Base-by-base conservation (phyloP, 2,888 invertebrate genomes). In the Seira musarum region DNA sequence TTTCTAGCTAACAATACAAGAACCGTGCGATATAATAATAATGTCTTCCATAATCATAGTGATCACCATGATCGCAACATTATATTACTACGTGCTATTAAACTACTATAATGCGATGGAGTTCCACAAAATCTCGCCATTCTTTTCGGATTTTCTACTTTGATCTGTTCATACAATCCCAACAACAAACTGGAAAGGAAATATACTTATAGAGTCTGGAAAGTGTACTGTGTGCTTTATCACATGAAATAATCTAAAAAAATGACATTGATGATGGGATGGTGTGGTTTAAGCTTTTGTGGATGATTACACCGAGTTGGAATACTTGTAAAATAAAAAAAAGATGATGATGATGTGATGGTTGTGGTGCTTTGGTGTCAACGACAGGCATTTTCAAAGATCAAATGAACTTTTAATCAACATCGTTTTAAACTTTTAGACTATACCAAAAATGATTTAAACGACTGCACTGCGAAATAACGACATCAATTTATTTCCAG, bases 181-280 rank as follows among this genome's bases (percentile, higher is more conserved):
- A 30, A 2, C 30, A 30, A 30, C 3, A 8, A 30, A 30, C n/a
- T n/a, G n/a, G n/a, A n/a, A n/a, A n/a, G n/a, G n/a, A n/a, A n/a
- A n/a, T n/a, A n/a, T n/a, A n/a, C n/a, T n/a, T n/a, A 30, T 30
- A 8, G 30, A 30, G 79, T 69, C 73, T 79, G 17, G 15, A 53
- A 13, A 53, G 72, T 73, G 73, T 73, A 79, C 73, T 53, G 15
- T 60, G 73, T 73, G 68, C 73, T 72, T 79, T 73, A 79, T 79
- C 79, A 64, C 64, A 49, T 73, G 73, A 73, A 79, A 79, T 79
- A 67, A 79, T 79, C 79, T 73, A 73, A 79, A 79, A 78, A 73
- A 79, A 71, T 68, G 79, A 30, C 69, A 79, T 73, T 79, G 73
- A 73, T 73, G 68, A 69, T 73, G 73, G 67, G 69, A 73, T 73